Conservation (phyloP, 2,888 invertebrate genomes). For the Chelonus formosanus region DNA sequence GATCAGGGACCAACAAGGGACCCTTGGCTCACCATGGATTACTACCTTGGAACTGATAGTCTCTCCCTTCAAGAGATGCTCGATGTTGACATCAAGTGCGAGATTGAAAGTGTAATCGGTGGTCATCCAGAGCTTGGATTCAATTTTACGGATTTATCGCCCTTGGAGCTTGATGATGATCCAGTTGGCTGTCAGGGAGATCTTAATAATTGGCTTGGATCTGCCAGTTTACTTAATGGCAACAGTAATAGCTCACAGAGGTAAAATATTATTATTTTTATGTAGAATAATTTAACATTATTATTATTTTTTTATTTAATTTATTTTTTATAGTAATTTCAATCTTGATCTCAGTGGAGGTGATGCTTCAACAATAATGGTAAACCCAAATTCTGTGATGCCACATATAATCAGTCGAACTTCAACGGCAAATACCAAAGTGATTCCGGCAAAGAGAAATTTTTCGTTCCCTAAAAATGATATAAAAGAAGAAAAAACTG, state of each 20-base stretch:
- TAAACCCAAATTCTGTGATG: slow-evolving; percentile 91
- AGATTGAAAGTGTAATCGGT: slow-evolving; percentile 82
- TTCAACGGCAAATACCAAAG: slow-evolving; percentile 2
- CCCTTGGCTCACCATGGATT: slow-evolving; percentile 67
- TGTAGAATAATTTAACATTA: neutral
- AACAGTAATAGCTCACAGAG: slow-evolving; percentile 62
- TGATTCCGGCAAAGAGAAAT: slow-evolving; percentile 44
- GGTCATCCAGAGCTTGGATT: slow-evolving; percentile 69
- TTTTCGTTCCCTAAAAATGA: slow-evolving; percentile 52
- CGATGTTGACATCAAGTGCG: slow-evolving; percentile 87
- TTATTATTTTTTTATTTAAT: slow-evolving; percentile 17
- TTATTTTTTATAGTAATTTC: slow-evolving; percentile 66
- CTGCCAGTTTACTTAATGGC: slow-evolving; percentile 58
- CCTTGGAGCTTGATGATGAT: slow-evolving; percentile 73
- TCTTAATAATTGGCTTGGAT: slow-evolving; percentile 57
- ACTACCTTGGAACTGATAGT: slow-evolving; percentile 68
- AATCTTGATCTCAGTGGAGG: slow-evolving; percentile 75
- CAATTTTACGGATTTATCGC: slow-evolving; percentile 69
- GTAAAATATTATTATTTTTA: slow-evolving; percentile 40
- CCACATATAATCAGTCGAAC: slow-evolving; percentile 71
- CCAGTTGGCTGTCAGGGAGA: slow-evolving; percentile 58
- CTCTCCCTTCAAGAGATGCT: slow-evolving; percentile 87
- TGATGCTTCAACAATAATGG: slow-evolving; percentile 82
- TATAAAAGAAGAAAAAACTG: slow-evolving; percentile 50
- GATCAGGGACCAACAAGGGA: slow-evolving; percentile 62